Evolutionary conservation across 2,797 vertebrate species (phyloP).

Genomic region (Liasis olivaceus): DNA sequence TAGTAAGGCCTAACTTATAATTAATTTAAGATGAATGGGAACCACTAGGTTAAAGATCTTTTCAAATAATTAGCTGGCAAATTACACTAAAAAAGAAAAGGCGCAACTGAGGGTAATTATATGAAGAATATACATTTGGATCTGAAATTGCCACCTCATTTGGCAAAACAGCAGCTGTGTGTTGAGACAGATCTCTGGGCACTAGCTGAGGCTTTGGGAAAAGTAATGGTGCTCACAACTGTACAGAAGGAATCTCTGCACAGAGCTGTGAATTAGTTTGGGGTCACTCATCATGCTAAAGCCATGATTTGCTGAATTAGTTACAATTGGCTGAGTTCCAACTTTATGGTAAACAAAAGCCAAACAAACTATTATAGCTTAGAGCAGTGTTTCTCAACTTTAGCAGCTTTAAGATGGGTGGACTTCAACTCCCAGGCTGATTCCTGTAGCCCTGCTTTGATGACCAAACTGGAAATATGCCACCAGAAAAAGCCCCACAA

Average conservation of each 20-base stretch:
- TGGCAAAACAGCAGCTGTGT: constrained; percentile 28
- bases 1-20: constrained; percentile 26
- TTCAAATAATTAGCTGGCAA: constrained; percentile 62
- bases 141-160: constrained; percentile 1
- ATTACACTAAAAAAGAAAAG: constrained; percentile 57
- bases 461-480: background rate
- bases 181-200: background rate
- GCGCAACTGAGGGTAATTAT: constrained; percentile 62
- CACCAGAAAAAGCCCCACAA: background rate
- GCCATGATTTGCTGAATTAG: background rate
- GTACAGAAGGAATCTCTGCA: background rate
- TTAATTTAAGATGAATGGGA: constrained; percentile 61
- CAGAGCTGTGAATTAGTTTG: background rate
- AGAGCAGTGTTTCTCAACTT: background rate
- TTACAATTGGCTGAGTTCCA: background rate
- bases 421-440: background rate
- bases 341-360: background rate
- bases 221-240: background rate
- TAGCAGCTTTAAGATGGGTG: too few species aligned
- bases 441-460: background rate
- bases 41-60: constrained; percentile 52
- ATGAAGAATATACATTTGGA: background rate
- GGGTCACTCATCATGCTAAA: background rate
- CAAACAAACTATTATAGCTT: background rate
- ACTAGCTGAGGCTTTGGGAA: background rate